phyloP scores from a whole-genome alignment of 2,888 invertebrate species.

The Rhopalosiphum nymphaeae region DNA sequence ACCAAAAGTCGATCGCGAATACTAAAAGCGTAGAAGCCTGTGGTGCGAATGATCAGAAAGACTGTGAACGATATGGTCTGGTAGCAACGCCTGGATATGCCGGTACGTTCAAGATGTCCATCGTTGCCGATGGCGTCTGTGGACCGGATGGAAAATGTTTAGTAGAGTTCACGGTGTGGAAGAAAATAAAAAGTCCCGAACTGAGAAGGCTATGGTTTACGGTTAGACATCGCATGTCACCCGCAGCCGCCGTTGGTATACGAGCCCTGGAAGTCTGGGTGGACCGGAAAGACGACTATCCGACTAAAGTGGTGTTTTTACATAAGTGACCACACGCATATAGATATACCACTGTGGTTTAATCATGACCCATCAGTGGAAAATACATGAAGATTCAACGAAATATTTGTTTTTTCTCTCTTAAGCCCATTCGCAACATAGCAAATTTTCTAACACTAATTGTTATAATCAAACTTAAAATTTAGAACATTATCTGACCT shows the following conservation, averaged over 20 bases:
- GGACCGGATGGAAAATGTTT: neutral
- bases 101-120: neutral
- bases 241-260: neutral
- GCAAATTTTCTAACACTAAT: neutral
- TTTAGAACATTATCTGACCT: neutral
- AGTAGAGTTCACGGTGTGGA: slow-evolving; percentile 28
- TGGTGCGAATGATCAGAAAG: neutral
- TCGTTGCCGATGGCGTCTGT: no score
- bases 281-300: neutral
- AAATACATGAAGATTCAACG: neutral
- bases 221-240: neutral
- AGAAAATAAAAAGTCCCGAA: neutral
- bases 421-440: neutral
- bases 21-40: neutral
- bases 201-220: neutral
- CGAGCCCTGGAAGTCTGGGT: slow-evolving; percentile 7
- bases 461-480: neutral
- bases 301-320: slow-evolving; percentile 13
- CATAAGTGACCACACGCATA: neutral
- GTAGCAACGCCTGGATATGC: neutral
- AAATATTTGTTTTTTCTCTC: neutral
- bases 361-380: neutral
- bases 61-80: neutral
- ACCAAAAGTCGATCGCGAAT: neutral
- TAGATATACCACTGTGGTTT: neutral